These are phyloP conservation scores for Eudorcas thomsonii DNA, from an alignment of 2,113 vertebrate genomes.

Conservation along the genomic window DNA sequence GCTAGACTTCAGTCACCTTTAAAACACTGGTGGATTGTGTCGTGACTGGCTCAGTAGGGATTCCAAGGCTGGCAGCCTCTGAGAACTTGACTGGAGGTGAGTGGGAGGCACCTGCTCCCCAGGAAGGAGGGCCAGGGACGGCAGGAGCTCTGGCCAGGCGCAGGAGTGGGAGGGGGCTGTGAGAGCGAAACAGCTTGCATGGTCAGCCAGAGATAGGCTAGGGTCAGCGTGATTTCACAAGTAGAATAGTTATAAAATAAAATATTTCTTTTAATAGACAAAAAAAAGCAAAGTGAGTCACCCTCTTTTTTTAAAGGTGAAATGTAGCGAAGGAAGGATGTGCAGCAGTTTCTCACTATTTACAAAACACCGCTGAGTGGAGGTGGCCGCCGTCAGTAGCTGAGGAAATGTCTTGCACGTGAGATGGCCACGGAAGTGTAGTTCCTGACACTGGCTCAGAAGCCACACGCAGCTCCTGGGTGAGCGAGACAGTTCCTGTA, in stretches of 20 bases:
- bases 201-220: conserved; percentile 31
- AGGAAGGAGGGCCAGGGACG: conserved; percentile 54
- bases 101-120: conserved; percentile 70
- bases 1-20: conserved; percentile 65
- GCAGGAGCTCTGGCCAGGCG: conserved; percentile 5
- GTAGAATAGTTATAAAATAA: conserved; percentile 74
- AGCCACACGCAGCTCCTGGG: conserved; percentile 73
- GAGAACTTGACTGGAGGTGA: conserved; percentile 60
- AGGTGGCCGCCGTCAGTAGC: conserved; percentile 76
- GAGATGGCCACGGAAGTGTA: conserved; percentile 75
- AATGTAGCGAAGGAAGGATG: conserved; percentile 73
- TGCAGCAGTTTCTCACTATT: conserved; percentile 78
- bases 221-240: conserved; percentile 68
- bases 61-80: conserved; percentile 55
- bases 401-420: conserved; percentile 77
- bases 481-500: conserved; percentile 1
- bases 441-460: conserved; percentile 69
- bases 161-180: neutral
- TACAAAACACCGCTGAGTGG: conserved; percentile 79
- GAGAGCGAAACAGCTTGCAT: neutral
- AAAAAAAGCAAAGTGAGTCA: conserved; percentile 71
- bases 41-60: conserved; percentile 62
- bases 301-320: conserved; percentile 66
- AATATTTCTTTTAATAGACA: conserved; percentile 77
- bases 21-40: conserved; percentile 69